phyloP scores from a whole-genome alignment of 2,888 invertebrate genomes.

The Heliconius hortense region DNA sequence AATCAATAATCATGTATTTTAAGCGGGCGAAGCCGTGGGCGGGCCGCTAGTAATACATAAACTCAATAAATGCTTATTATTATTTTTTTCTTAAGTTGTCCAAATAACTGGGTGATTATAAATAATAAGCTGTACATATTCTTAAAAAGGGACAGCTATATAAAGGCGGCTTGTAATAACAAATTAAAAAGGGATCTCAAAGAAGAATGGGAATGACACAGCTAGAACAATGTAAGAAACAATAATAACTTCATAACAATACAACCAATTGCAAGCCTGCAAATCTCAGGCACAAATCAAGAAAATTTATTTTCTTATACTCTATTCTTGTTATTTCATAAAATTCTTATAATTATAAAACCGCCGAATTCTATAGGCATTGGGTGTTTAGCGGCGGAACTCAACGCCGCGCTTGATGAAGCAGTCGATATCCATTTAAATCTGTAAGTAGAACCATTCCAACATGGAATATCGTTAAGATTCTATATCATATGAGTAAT shows the following conservation, averaged over 20 bases:
- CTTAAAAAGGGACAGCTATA: background rate
- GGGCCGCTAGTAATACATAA: no score
- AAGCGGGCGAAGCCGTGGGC: no score
- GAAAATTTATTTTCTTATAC: slow-evolving; percentile 34
- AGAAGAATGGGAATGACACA: slow-evolving; percentile 32
- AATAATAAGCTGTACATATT: background rate
- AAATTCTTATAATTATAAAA: background rate
- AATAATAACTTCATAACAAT: slow-evolving; percentile 43
- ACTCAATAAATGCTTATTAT: no score
- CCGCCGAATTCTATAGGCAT: no score
- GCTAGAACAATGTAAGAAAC: slow-evolving; percentile 37
- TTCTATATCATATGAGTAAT: no score
- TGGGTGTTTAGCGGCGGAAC: no score
- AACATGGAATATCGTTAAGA: no score
- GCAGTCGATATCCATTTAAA: no score
- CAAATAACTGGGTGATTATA: background rate
- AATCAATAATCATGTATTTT: no score
- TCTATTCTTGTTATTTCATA: background rate
- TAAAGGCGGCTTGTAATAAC: slow-evolving; percentile 10
- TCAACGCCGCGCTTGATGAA: no score
- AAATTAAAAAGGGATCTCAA: slow-evolving; percentile 24
- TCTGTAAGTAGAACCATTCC: no score
- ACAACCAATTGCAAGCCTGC: slow-evolving; percentile 38
- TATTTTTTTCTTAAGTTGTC: no score
- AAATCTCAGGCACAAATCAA: slow-evolving; percentile 38